A percentile compares a stretch with the other conserved stretches of the same genome.
phyloP scores from a whole-genome alignment of 2,888 invertebrate species.

The Leucoma salicis region DNA sequence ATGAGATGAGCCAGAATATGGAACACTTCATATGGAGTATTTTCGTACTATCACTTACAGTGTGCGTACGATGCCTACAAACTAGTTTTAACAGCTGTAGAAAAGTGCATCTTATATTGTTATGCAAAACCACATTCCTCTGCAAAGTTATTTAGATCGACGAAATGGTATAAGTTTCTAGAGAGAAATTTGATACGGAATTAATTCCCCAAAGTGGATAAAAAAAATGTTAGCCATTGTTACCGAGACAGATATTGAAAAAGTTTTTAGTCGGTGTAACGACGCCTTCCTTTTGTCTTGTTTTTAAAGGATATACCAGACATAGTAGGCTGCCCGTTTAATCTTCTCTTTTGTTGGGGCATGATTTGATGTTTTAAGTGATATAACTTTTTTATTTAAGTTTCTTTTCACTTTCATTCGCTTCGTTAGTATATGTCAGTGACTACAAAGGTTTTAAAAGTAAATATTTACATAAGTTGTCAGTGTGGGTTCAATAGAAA shows the following conservation, averaged over 20 bases:
- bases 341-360: slow-evolving; percentile 50
- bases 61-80: slow-evolving; percentile 61
- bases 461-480: slow-evolving; percentile 62
- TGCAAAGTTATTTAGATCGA: too few relatives aligned
- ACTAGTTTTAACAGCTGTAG: slow-evolving; percentile 11
- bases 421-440: slow-evolving; percentile 29
- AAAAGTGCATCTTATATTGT: too few relatives aligned
- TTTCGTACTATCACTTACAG: slow-evolving; percentile 68
- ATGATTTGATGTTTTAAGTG: slow-evolving; percentile 49
- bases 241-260: slow-evolving; percentile 64
- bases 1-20: slow-evolving; percentile 72
- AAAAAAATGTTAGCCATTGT: slow-evolving; percentile 60
- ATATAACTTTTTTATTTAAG: slow-evolving; percentile 35
- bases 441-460: slow-evolving; percentile 50
- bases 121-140: too few relatives aligned
- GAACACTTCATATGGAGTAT: slow-evolving; percentile 73
- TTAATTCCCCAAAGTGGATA: slow-evolving; percentile 47
- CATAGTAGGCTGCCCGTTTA: slow-evolving; percentile 55
- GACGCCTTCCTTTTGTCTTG: slow-evolving; percentile 57
- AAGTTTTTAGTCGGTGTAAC: slow-evolving; percentile 59
- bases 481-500: slow-evolving; percentile 54
- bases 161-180: slow-evolving; percentile 47
- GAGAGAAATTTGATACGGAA: slow-evolving; percentile 57
- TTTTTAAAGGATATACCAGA: slow-evolving; percentile 61
- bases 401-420: slow-evolving; percentile 51